Evolutionary conservation across 2,113 vertebrate genomes (phyloP), one percentile per base, ranked within the genome.

Genomic region (Sardina pilchardus): DNA sequence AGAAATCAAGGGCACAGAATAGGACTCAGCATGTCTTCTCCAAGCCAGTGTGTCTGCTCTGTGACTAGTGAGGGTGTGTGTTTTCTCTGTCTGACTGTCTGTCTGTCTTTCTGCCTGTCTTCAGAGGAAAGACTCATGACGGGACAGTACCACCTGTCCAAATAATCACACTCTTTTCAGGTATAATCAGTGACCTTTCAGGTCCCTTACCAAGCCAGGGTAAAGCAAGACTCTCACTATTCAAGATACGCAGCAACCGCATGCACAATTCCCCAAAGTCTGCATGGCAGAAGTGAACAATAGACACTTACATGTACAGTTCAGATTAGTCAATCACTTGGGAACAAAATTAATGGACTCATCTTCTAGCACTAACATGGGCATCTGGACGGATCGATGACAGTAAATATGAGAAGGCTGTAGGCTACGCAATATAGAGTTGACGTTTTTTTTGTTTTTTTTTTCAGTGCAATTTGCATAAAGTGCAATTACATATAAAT

Each of bases 381-480:
- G 9, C 1, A 30, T 36, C 16, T 78, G 14, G 30, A 30, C 30
- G 2, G 34, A 2, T 3, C 16, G 71, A 78, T 78, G 30, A 34
- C 9, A 7, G 12, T 34, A 36, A 34, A 78, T 34, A 78, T 9
- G 26, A 67, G 63, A 8, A 78, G 4, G 10, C 10, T 36, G 71
- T 14, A 71, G n/a, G 26, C 34, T 26, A 30, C 34, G 63, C n/a
- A 78, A 39, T 30, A 78, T 34, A 78, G 7, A 71, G n/a, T 36
- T 78, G 71, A 78, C 14, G 67, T 30, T 36, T 34, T 75, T 30
- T 14, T 36, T 78, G 71, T 39, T 14, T 30, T 30, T 36, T 34
- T 75, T 30, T 14, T 75, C 26, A 75, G 67, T 34, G 67, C 30
- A 75, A 75, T 75, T 75, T 78, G 71, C 71, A 78, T 78, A 78